Conservation (phyloP, 2,888 invertebrate species). For the Epinotia ramella region DNA sequence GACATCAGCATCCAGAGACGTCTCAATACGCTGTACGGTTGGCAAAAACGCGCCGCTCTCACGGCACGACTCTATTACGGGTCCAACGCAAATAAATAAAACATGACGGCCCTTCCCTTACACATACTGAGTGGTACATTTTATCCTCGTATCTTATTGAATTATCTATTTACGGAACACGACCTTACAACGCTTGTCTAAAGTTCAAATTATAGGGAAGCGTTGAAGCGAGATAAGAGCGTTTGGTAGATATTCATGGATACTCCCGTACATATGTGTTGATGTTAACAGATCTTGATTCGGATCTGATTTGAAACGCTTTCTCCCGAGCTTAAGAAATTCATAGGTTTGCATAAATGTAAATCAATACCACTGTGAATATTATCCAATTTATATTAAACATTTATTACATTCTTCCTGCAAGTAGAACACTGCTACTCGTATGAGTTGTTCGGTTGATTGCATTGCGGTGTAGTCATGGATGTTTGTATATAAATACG, state of each 20-base stretch:
- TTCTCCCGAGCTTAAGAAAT: slow-evolving; percentile 56
- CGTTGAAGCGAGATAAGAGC: slow-evolving; percentile 15
- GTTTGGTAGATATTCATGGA: slow-evolving; percentile 10
- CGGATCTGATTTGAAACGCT: slow-evolving; percentile 77
- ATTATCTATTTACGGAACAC: slow-evolving; percentile 25
- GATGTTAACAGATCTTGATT: slow-evolving; percentile 81
- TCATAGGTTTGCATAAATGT: slow-evolving; percentile 10
- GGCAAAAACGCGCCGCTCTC: slow-evolving; percentile 83
- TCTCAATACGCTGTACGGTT: slow-evolving; percentile 79
- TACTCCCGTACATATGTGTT: slow-evolving; percentile 61
- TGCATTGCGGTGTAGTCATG: too few species aligned
- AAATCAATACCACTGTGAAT: background rate
- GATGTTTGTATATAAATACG: too few species aligned
- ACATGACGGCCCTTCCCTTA: slow-evolving; percentile 84
- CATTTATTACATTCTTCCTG: too few species aligned
- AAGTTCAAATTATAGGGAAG: slow-evolving; percentile 19
- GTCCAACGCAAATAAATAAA: slow-evolving; percentile 83
- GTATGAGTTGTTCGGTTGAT: too few species aligned
- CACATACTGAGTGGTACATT: slow-evolving; percentile 63
- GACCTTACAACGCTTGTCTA: slow-evolving; percentile 2
- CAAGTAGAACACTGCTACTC: too few species aligned
- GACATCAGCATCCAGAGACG: slow-evolving; percentile 83
- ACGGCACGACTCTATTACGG: slow-evolving; percentile 84
- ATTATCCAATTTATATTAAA: background rate
- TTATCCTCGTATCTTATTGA: slow-evolving; percentile 57